A percentile compares a stretch with the other conserved stretches of the same genome.
These are phyloP conservation scores for Odontothrips loti DNA, from an alignment of 2,888 invertebrate genomes.

Conservation along the genomic window DNA sequence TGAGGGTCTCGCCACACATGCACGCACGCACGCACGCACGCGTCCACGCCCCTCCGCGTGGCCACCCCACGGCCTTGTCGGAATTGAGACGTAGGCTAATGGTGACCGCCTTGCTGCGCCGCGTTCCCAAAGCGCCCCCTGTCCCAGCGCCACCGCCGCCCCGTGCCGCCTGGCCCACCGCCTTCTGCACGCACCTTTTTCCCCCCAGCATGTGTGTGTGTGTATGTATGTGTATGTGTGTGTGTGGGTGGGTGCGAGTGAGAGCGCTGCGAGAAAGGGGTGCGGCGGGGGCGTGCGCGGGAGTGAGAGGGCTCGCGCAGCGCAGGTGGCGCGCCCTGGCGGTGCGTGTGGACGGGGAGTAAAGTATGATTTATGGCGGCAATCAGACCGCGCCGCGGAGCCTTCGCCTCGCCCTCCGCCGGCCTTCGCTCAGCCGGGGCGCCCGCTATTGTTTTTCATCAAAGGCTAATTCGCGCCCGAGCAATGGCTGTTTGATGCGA, in stretches of 20 bases:
- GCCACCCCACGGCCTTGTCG: not conserved
- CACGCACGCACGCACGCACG: not conserved
- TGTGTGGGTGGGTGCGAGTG: no score
- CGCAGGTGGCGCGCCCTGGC: not conserved
- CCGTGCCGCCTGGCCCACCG: not conserved
- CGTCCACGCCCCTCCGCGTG: no score
- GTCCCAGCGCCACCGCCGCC: not conserved
- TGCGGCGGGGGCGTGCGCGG: no score
- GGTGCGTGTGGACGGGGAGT: not conserved
- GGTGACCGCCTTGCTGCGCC: conserved; percentile 8
- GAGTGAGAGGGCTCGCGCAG: not conserved
- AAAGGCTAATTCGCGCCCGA: not conserved
- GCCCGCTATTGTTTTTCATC: conserved; percentile 17
- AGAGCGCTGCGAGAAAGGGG: no score
- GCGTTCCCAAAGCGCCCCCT: not conserved
- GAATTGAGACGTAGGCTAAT: conserved; percentile 23
- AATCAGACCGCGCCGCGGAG: not conserved
- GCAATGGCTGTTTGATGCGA: conserved; percentile 13
- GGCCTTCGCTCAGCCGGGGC: not conserved
- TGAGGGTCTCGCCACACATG: not conserved
- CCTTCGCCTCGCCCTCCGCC: not conserved
- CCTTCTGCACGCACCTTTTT: not conserved
- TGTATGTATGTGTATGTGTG: no score
- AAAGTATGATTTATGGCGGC: conserved; percentile 13
- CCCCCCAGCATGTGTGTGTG: not conserved